Evolutionary conservation across 2,888 invertebrate genomes (phyloP).

Genomic region (Labia minor): DNA sequence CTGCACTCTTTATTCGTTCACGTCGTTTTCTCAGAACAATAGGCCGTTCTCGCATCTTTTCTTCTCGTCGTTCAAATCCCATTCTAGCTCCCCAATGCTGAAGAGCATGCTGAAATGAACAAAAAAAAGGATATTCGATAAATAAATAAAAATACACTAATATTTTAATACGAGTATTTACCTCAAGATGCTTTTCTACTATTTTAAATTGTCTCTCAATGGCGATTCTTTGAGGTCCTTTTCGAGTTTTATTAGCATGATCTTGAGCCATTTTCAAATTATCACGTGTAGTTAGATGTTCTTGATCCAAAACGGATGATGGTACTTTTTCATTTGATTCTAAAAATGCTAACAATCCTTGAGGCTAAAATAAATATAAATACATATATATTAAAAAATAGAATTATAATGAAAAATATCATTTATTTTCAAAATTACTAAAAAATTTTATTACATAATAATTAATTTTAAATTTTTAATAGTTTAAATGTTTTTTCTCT

Average conservation of each 20-base stretch:
- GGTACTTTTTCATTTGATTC: constrained; percentile 81
- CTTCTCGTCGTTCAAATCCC: constrained; percentile 46
- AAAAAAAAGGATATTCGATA: constrained; percentile 27
- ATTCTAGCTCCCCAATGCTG: constrained; percentile 61
- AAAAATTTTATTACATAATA: background rate
- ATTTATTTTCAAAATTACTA: background rate
- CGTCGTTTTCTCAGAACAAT: constrained; percentile 83
- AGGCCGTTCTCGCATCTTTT: constrained; percentile 61
- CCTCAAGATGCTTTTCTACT: constrained; percentile 75
- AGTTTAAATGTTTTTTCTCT: too few species aligned
- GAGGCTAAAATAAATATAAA: constrained; percentile 52
- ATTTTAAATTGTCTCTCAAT: constrained; percentile 61
- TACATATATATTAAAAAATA: too few species aligned
- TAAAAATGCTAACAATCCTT: constrained; percentile 78
- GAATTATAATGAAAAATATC: constrained; percentile 41
- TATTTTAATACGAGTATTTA: constrained; percentile 31
- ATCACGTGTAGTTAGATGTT: constrained; percentile 69
- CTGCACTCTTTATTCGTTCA: constrained; percentile 73
- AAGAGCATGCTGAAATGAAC: constrained; percentile 41
- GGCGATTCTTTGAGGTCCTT: constrained; percentile 59
- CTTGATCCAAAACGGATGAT: constrained; percentile 56
- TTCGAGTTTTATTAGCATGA: constrained; percentile 54
- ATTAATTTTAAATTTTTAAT: too few species aligned
- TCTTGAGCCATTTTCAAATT: constrained; percentile 90
- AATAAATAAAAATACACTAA: constrained; percentile 25